Conservation (phyloP, 1,140 invertebrate genomes). For the Mercenaria mercenaria region DNA sequence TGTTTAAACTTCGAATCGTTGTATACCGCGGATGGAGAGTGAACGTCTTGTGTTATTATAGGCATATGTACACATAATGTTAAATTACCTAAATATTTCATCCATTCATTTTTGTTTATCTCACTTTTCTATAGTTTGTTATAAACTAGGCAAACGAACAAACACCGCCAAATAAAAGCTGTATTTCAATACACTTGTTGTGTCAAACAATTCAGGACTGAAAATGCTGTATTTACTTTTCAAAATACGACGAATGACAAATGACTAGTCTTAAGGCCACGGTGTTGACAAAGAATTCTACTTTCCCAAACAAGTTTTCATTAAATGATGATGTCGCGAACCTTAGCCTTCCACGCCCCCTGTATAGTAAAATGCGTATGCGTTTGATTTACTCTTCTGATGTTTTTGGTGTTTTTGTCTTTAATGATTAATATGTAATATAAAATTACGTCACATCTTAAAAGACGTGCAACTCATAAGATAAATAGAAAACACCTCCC, state of each 20-base stretch:
- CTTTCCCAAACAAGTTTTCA: not conserved
- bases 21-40: not conserved
- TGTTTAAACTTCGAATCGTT: conserved; percentile 16
- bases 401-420: too few species aligned
- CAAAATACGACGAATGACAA: conserved; percentile 15
- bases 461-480: too few species aligned
- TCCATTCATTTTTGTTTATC: conserved; percentile 43
- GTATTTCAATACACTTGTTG: conserved; percentile 46
- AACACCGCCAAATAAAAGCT: not conserved
- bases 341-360: conserved; percentile 11
- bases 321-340: conserved; percentile 23
- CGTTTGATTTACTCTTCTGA: too few species aligned
- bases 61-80: conserved; percentile 12
- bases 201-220: conserved; percentile 16
- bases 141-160: conserved; percentile 41
- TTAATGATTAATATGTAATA: too few species aligned
- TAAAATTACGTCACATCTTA: too few species aligned
- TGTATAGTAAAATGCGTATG: not conserved
- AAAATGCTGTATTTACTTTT: conserved; percentile 44
- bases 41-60: not conserved
- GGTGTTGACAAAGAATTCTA: conserved; percentile 3
- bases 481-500: too few species aligned
- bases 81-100: conserved; percentile 35
- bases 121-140: conserved; percentile 15
- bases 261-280: conserved; percentile 35